Base-by-base conservation (phyloP, 1,140 invertebrate species). In the Macrobrachium rosenbergii region DNA sequence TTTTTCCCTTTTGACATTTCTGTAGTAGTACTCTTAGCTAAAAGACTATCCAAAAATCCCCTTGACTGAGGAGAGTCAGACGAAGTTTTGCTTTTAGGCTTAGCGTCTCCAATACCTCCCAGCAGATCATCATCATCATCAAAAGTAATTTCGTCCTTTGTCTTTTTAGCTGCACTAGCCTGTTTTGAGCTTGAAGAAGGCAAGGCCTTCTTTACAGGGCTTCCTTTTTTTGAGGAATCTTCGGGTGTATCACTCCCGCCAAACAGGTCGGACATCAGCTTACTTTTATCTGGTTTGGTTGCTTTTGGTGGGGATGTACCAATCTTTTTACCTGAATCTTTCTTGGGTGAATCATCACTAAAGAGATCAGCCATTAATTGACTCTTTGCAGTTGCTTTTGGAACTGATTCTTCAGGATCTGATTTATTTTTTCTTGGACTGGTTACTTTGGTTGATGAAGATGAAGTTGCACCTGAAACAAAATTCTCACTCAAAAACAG, bases 61-160 rank as follows among this genome's bases (percentile, higher is more conserved):
- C 58, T 67, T 45, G 64, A 28, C 69, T 87, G 80, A 2, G 69
- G 64, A 81, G 84, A 81, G 11, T 60, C 72, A 60, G 23, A 60
- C 14, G 21, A 52, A 19, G 62, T 1, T 12, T 28, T 43, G 19
- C 67, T 14, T 76, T 78, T 87, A 45, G 45, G 43, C 19, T 52
- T 58, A 0, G 59, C 10, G 12, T 87, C 84, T 23, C 67, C 78
- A 21, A 80, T n/a, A 69, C 72, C 84, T 58, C 84, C 77, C 6
- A 87, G 69, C n/a, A 87, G 58, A n/a, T 87, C 84, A 81, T 69
- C 83, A 81, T 81, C 84, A 81, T 87, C 84, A 75, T 81, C 84
- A 76, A 87, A 87, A 12, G 69, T 76, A 3, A 75, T 17, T n/a
- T 87, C 69, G 63, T 87, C 84, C 72, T 79, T 81, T 21, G 17